Evolutionary conservation across 2,888 invertebrate genomes (phyloP).

Genomic region (Phortica okadai): DNA sequence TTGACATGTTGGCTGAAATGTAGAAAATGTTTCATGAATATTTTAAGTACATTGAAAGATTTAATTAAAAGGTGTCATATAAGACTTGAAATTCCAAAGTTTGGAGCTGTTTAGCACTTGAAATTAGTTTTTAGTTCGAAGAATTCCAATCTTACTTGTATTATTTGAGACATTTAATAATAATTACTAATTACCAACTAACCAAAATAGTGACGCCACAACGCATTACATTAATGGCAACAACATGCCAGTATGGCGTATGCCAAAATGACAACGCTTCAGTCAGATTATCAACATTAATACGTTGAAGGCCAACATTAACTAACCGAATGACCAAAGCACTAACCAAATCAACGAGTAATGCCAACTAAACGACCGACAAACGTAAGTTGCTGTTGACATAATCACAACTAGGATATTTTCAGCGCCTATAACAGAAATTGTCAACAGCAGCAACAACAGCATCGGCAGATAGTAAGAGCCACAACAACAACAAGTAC

Average conservation of each 20-base stretch:
- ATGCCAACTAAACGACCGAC: not conserved
- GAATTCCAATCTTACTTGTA: no score
- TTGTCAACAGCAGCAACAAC: not conserved
- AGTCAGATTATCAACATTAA: not conserved
- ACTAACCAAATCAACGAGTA: not conserved
- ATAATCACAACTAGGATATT: conserved; percentile 17
- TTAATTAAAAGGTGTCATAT: no score
- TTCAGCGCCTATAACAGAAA: not conserved
- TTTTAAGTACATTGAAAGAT: no score
- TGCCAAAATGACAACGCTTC: not conserved
- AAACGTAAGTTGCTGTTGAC: conserved; percentile 30
- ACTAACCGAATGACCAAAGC: not conserved
- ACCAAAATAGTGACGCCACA: not conserved
- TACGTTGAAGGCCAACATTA: not conserved
- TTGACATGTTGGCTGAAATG: no score
- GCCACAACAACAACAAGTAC: not conserved
- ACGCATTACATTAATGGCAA: conserved; percentile 7
- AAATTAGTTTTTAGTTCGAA: no score
- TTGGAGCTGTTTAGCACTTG: no score
- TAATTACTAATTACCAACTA: no score
- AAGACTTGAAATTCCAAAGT: no score
- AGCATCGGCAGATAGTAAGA: not conserved
- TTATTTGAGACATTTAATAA: no score
- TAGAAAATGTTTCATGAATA: no score
- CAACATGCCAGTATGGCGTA: not conserved